Evolutionary conservation across 2,113 vertebrate genomes (phyloP), one percentile per base, ranked within the genome.

Genomic region (Cyanistes caeruleus): DNA sequence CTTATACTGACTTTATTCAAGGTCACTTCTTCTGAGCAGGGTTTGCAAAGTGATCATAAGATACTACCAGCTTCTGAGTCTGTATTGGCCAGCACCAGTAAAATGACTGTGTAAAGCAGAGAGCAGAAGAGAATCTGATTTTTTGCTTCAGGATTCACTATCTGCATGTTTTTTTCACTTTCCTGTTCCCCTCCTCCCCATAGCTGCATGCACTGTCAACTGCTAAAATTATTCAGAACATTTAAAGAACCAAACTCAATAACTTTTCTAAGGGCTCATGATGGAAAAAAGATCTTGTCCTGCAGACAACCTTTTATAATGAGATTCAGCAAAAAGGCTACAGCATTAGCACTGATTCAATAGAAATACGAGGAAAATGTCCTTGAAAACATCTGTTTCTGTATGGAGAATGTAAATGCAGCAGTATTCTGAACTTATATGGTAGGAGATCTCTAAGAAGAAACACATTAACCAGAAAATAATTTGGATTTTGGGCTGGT

Each of bases 111-210:
- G 18, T 7, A n/a, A 78, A 67, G 15, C 0, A 62, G 28, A 75
- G 43, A 60, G 8, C 20, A 69, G 25, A 65, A 28, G 3, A 83
- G 23, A 30, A 35, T 9, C 4, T 76, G 10, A 0, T 1, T 39
- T 63, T 59, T 48, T 76, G 5, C 10, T 68, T 83, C 13, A 20
- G 49, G 22, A 14, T 83, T 74, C 31, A 53, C 5, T 31, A 12
- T 5, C 8, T 51, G 3, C 7, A 9, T 27, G 33, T 5, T 2
- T 11, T 44, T 27, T 46, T 39, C 18, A 1, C 15, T 46, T 64
- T 35, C 7, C 3, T 6, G 8, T 5, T 4, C 6, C 3, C 2
- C 5, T 15, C 5, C 8, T 59, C 5, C 6, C 11, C 10, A 48
- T 9, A 64, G 20, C 15, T 73, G 33, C 22, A 33, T 37, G 23